phyloP scores from a whole-genome alignment of 37 sponge, comb jelly and placozoan species.

The Haliclona indistincta region DNA sequence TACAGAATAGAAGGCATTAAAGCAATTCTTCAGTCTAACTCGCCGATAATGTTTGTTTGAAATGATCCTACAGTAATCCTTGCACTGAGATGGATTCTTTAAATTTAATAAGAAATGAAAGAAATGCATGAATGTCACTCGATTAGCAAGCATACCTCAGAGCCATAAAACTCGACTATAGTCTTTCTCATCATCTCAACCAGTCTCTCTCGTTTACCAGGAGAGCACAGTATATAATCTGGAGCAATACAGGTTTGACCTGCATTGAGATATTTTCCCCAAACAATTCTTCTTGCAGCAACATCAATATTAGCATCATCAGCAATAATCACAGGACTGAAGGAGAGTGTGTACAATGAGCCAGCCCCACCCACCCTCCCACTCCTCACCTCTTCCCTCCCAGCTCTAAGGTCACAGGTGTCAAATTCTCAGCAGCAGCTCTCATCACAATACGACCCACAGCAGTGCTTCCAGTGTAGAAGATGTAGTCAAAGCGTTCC shows the following conservation, averaged over 20 bases:
- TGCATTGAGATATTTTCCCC: slow-evolving; percentile 85
- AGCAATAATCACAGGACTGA: slow-evolving; percentile 58
- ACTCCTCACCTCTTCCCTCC: slow-evolving; percentile 70
- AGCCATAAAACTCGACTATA: slow-evolving; percentile 63
- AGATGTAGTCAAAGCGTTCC: slow-evolving; percentile 82
- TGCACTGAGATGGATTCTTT: slow-evolving; percentile 45
- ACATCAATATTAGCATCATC: slow-evolving; percentile 74
- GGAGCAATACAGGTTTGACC: slow-evolving; percentile 94
- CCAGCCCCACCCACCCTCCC: no score
- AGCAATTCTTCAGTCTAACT: slow-evolving; percentile 8
- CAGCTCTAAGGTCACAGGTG: slow-evolving; percentile 78
- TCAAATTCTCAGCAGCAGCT: slow-evolving; percentile 81
- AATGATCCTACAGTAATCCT: slow-evolving; percentile 65
- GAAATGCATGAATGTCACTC: no score
- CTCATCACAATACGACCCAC: slow-evolving; percentile 76
- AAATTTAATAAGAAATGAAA: no score
- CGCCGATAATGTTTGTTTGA: slow-evolving; percentile 53
- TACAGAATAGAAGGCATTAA: no score
- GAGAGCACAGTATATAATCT: slow-evolving; percentile 85
- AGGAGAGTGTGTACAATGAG: neutral
- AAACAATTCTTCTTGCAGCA: slow-evolving; percentile 73
- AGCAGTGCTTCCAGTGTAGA: slow-evolving; percentile 74
- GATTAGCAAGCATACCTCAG: no score
- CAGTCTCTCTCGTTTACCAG: slow-evolving; percentile 42
- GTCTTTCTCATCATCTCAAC: slow-evolving; percentile 47